phyloP scores from a whole-genome alignment of 2,797 vertebrate species.

The Melanotaenia pygmaea region DNA sequence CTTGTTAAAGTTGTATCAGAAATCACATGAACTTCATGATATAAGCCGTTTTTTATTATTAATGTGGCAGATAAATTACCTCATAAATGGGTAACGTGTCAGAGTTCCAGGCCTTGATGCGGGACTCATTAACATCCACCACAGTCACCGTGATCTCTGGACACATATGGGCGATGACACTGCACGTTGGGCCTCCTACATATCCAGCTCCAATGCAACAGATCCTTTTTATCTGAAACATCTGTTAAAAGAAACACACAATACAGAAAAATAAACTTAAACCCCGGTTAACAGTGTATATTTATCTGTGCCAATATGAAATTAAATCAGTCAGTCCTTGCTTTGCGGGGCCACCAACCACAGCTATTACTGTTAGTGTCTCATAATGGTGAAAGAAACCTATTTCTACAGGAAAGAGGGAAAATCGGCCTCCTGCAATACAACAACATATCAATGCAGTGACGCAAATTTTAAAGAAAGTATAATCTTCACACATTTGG shows the following conservation, averaged over 20 bases:
- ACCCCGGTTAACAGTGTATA: neutral
- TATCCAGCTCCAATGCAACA: constrained; percentile 99
- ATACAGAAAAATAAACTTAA: neutral
- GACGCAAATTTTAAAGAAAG: neutral
- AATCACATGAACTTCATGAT: neutral
- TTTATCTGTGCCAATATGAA: neutral
- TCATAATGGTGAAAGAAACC: neutral
- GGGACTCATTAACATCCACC: constrained; percentile 94
- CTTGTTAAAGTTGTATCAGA: neutral
- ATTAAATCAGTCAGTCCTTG: neutral
- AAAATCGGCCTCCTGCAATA: too few species aligned
- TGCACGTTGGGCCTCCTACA: constrained; percentile 97
- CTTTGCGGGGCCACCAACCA: neutral
- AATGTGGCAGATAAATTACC: constrained; percentile 74
- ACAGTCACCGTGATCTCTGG: constrained; percentile 93
- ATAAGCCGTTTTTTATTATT: neutral
- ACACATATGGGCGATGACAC: constrained; percentile 97
- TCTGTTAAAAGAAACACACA: constrained; percentile 66
- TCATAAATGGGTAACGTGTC: constrained; percentile 96
- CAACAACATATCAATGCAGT: neutral
- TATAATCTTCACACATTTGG: neutral
- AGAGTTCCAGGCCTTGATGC: constrained; percentile 98
- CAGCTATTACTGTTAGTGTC: neutral
- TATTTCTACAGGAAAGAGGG: neutral
- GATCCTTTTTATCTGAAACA: constrained; percentile 97